phyloP scores from a whole-genome alignment of 2,113 vertebrate genomes.

The Papio anubis region DNA sequence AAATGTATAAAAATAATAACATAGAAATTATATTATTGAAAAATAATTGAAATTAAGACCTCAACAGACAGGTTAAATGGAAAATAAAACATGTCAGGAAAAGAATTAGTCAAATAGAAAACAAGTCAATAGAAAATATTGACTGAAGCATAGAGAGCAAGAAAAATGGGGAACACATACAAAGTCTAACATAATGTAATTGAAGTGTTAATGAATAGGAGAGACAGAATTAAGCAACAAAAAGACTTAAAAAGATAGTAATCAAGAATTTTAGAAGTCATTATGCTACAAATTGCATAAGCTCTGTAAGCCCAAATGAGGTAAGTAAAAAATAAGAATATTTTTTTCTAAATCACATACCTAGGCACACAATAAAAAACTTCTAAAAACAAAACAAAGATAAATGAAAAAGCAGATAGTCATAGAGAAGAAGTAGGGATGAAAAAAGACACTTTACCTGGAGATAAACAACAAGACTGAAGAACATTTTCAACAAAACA shows the following conservation, averaged over 20 bases:
- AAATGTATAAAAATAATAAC: not conserved
- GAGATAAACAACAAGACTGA: not conserved
- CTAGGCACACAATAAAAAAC: not conserved
- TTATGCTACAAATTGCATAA: not conserved
- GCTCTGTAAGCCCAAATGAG: not conserved
- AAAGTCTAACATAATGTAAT: not conserved
- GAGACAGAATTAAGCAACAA: not conserved
- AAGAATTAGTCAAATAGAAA: slow-evolving; percentile 9
- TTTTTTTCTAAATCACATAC: not conserved
- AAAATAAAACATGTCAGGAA: not conserved
- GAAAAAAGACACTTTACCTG: not conserved
- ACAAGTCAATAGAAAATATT: not conserved
- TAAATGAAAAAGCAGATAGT: not conserved
- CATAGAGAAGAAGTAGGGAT: rapidly evolving
- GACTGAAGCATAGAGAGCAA: not conserved
- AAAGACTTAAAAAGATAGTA: not conserved
- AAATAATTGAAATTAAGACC: not conserved
- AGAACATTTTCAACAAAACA: not conserved
- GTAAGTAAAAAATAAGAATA: not conserved
- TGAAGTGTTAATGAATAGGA: not conserved
- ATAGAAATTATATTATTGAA: not conserved
- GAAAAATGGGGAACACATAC: not conserved
- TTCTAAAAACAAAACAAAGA: not conserved
- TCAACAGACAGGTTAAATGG: not conserved
- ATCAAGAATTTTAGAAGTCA: not conserved